A percentile compares a stretch with the other conserved stretches of the same genome.
These are phyloP conservation scores for Uloborus diversus DNA, from an alignment of 1,140 invertebrate species.

Conservation along the genomic window DNA sequence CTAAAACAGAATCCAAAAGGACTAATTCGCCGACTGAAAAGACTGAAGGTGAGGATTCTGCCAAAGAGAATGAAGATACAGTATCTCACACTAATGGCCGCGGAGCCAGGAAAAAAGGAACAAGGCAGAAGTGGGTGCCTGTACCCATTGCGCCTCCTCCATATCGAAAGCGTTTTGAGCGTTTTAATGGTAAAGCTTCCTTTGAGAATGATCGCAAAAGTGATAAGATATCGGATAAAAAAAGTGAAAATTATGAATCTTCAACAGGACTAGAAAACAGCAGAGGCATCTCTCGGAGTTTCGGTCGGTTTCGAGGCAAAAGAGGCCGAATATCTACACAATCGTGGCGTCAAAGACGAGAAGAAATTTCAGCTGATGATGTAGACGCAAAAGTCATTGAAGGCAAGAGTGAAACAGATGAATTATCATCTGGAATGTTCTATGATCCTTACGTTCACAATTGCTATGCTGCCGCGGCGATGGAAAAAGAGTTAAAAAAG, in stretches of 20 bases:
- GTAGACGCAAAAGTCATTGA: too few species aligned
- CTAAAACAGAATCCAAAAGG: neutral
- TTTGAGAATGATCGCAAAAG: neutral
- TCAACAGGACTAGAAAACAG: neutral
- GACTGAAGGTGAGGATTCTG: neutral
- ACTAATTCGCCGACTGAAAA: neutral
- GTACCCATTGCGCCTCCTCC: neutral
- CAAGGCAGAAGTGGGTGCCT: neutral
- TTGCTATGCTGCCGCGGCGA: neutral
- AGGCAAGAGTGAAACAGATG: neutral
- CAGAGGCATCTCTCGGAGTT: neutral
- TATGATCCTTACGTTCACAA: neutral
- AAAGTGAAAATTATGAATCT: neutral
- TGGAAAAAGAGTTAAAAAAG: neutral
- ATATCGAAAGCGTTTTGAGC: neutral
- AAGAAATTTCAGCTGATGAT: neutral
- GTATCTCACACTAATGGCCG: neutral
- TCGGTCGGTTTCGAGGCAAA: neutral
- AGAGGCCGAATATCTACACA: neutral
- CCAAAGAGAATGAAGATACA: neutral
- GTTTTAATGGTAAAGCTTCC: neutral
- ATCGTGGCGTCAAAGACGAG: neutral
- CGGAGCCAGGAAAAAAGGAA: neutral
- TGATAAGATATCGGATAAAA: neutral
- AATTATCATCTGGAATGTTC: neutral